Evolutionary conservation across 2,888 invertebrate species (phyloP), one percentile per base, ranked within the genome.

Genomic region (Zaprionus lineosus): DNA sequence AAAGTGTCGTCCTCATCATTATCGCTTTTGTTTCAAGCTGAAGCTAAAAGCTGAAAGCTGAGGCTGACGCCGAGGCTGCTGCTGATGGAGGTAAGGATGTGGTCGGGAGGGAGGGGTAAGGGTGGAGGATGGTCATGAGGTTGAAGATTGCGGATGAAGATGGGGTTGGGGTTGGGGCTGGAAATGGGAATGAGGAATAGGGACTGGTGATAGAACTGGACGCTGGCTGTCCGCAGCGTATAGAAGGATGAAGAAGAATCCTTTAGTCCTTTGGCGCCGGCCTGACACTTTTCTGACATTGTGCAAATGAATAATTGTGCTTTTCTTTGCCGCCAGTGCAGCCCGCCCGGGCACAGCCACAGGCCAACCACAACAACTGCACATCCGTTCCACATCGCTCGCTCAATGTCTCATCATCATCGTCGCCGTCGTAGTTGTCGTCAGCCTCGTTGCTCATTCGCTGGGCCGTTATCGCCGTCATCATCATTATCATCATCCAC

Each of bases 251-350:
- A 59, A 52, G 57, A 24, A 58, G 63, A 85, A 81, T 81, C 83
- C 86, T 86, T 86, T 86, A 86, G 84, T 81, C 85, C 85, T 86
- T 82, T 84, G 83, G 77, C 74, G 83, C 79, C 85, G 67, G 63
- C 86, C 82, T 85, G 81, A 86, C 86, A 86, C 81, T 82, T 82
- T 83, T 86, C 84, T 84, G 86, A 84, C 84, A 81, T 83, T 81
- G 76, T 83, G 81, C 83, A 78, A 86, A 88, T 86, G 86, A 86
- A 86, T 88, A 88, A 88, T 88, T 88, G 88, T 84, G 86, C 88
- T 86, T 87, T 87, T 79, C 79, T 86, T 75, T 88, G 74, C 82
- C 62, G 66, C 47, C 61, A 66, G 56, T 63, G 47, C 61, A 58
- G 39, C 40, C 37, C 47, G 36, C 18, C 29, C 14, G 53, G 48